phyloP scores from a whole-genome alignment of 2,113 vertebrate genomes.

The Rhynchomys soricoides region DNA sequence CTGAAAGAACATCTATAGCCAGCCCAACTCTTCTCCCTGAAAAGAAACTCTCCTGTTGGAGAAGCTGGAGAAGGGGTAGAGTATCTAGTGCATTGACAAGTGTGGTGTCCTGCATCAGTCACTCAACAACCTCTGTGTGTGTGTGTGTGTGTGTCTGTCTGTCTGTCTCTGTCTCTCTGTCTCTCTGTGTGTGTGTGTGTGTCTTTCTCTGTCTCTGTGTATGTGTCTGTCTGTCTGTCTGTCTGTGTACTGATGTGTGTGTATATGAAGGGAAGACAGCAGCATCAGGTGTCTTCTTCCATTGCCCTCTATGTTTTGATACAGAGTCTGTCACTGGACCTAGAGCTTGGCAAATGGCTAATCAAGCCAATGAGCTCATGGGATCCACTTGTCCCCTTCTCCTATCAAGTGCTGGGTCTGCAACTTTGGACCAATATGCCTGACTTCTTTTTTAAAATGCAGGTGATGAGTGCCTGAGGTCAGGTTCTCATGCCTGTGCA shows the following conservation, averaged over 20 bases:
- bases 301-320: not conserved
- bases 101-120: accelerated
- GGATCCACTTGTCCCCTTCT: not conserved
- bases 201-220: not conserved
- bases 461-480: not conserved
- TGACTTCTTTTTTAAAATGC: not conserved
- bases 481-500: not conserved
- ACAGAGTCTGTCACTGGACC: not conserved
- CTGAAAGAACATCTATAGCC: not conserved
- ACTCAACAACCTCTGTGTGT: not conserved
- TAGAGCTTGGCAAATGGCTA: not conserved
- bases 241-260: not conserved
- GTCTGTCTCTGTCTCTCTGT: not conserved
- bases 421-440: too few relatives aligned
- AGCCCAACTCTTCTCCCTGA: not conserved
- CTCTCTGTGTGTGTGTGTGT: not conserved
- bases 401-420: not conserved
- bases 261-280: not conserved
- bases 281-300: not conserved
- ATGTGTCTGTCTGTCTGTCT: not conserved
- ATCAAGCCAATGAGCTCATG: too few relatives aligned
- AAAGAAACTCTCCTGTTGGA: not conserved
- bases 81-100: accelerated
- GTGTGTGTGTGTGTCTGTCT: not conserved
- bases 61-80: not conserved